Evolutionary conservation across 2,888 invertebrate genomes (phyloP), one percentile per base, ranked within the genome.

Genomic region (Pristionchus maxplancki): DNA sequence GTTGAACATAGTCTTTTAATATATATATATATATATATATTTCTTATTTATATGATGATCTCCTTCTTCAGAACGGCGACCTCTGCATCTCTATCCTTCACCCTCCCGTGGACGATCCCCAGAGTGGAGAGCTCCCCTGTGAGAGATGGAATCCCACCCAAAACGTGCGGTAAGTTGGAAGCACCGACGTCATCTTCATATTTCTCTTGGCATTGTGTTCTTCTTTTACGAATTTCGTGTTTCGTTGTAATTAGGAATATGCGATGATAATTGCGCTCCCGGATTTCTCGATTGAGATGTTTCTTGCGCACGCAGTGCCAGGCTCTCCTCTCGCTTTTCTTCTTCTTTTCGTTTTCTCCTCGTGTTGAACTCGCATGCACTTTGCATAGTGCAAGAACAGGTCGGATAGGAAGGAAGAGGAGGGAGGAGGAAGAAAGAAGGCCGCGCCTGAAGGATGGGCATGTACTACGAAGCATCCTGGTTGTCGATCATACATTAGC

Each of bases 101-200:
- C 95, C 98, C 99, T 89, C 99, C 99, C 31, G 97, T 98, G 89
- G 99, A 99, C 95, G 99, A 99, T 96, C 99, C 99, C 62, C 99
- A 99, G 95, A 98, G 98, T 94, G 99, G 99, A 44, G 99, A 99
- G 95, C 95, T 99, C 94, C 98, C 99, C 0, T 99, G 98, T 96
- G 99, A 99, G 96, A 97, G 99, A 95, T 99, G 99, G 99, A 99
- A 99, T 96, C 99, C 99, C 88, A 99, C 99, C 92, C 99, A 99
- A 96, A 99, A 97, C 95, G 99, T 99, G 90, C 89, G 93, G 89
- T 89, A 37, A 88, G 88, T 53, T 44, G 17, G n/a, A 40, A 34
- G 28, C 78, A 28, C 11, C 37, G 71, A 24, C 40, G 17, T 85
- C 24, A 24, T 8, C 15, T 34, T 6, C 64, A 48, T 13, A 20